Evolutionary conservation across 2,113 vertebrate species (phyloP).

Genomic region (Engystomops pustulosus): DNA sequence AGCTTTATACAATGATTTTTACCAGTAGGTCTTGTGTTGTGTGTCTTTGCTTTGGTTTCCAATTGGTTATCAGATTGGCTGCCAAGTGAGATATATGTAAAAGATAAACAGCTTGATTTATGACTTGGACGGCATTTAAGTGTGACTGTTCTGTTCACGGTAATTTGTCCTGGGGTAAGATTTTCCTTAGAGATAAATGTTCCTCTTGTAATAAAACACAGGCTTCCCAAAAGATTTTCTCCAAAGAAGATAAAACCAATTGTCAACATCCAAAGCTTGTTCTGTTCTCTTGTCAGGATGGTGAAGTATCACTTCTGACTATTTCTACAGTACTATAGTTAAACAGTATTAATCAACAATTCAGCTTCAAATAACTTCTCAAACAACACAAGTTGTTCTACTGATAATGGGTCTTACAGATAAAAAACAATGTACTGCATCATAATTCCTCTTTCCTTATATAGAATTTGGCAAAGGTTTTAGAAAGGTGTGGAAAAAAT

Average conservation of each 20-base stretch:
- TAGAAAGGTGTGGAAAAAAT: too few species aligned
- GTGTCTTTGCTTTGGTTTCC: background rate
- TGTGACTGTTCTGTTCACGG: constrained; percentile 23
- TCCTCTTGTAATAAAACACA: background rate
- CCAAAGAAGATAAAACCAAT: background rate
- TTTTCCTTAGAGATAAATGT: constrained; percentile 4
- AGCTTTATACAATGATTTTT: constrained; percentile 5
- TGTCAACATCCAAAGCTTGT: constrained; percentile 28
- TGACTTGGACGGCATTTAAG: constrained; percentile 15
- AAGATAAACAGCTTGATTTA: constrained; percentile 48
- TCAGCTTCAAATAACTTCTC: background rate
- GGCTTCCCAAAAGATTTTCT: constrained; percentile 7
- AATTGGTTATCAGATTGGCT: constrained; percentile 35
- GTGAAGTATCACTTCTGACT: constrained; percentile 13
- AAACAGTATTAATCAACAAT: constrained; percentile 29
- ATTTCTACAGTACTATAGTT: constrained; percentile 23
- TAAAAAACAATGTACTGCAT: background rate
- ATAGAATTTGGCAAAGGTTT: too few species aligned
- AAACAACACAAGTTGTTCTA: background rate
- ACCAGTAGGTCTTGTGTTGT: constrained; percentile 24
- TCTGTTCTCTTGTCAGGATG: constrained; percentile 5
- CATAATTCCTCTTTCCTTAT: too few species aligned
- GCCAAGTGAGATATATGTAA: constrained; percentile 22
- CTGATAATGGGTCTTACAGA: background rate
- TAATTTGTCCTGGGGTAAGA: constrained; percentile 23